Base-by-base conservation (phyloP, 2,888 invertebrate genomes). In the Lutraria lutraria region DNA sequence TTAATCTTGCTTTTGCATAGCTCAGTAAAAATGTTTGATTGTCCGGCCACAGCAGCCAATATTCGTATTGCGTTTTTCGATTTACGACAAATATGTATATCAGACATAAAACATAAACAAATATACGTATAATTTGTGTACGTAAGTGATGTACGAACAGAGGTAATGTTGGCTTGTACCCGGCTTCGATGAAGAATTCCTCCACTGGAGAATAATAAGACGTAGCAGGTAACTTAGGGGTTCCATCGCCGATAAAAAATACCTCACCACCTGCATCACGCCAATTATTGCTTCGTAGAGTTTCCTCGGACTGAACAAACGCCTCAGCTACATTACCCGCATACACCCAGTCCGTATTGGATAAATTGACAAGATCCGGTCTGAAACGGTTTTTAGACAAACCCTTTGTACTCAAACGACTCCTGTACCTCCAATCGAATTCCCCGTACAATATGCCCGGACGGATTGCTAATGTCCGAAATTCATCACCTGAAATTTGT, bases 251-350 rank as follows among this genome's bases (percentile, higher is more conserved):
- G 13, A 60, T 76, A 25, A 87, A 87, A 54, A 56, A 87, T 15
- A 60, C 60, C 8, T 76, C 54, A n/a, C 83, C 87, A 21, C 56
- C 56, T 16, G 83, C 83, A 6, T 56, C 25, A 3, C 31, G 6
- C 10, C 34, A 53, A 25, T 19, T 54, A n/a, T 10, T 0, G 6
- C 15, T 19, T 56, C 81, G 3, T 16, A 81, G 25, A 0, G 87
- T 31, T n/a, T 60, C 79, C 16, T 87, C 87, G 0, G 83, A 79
- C 15, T 72, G 31, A 13, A 87, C 56, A 79, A 87, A 87, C 13
- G 79, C 60, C 83, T 56, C 56, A 1, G 87, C 87, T 25, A 79
- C 79, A 34, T 87, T 87, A 10, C 87, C 87, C 19, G 13, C 83
- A 43, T 87, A 87, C 0, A 83, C 68, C n/a, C 34, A 53, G 6